A percentile compares a stretch with the other conserved stretches of the same genome.
These are phyloP conservation scores for Eidolon helvum DNA, from an alignment of 2,113 vertebrate genomes.

Conservation along the genomic window DNA sequence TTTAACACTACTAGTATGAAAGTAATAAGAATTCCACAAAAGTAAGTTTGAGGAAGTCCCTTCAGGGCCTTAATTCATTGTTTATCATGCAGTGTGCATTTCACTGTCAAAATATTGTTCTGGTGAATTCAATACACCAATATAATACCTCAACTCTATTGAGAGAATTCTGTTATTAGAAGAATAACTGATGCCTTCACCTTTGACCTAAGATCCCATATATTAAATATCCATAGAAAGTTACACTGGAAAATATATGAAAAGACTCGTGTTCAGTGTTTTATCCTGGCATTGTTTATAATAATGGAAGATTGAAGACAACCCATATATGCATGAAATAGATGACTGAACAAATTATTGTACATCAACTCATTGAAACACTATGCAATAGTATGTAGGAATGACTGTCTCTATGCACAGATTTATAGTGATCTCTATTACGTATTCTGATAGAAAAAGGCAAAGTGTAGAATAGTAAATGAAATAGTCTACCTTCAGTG, in stretches of 20 bases:
- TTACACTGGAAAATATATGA: background rate
- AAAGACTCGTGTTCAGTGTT: background rate
- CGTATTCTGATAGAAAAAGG: background rate
- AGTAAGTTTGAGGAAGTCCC: background rate
- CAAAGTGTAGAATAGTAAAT: background rate
- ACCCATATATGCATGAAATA: background rate
- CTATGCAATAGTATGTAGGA: background rate
- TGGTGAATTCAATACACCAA: background rate
- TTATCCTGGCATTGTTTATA: background rate
- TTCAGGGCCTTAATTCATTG: background rate
- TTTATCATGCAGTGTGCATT: background rate
- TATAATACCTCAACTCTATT: background rate
- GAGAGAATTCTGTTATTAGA: background rate
- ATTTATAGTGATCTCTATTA: background rate
- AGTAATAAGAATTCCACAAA: background rate
- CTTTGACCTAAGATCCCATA: background rate
- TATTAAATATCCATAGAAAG: background rate
- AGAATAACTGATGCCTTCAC: background rate
- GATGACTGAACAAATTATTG: background rate
- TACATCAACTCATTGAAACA: background rate
- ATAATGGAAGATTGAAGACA: background rate
- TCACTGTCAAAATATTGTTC: background rate
- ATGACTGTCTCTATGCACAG: background rate
- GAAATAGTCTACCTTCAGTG: background rate
- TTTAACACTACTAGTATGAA: background rate